Evolutionary conservation across 92 coral and sea anemone species (phyloP).

Genomic region (Desmophyllum pertusum): DNA sequence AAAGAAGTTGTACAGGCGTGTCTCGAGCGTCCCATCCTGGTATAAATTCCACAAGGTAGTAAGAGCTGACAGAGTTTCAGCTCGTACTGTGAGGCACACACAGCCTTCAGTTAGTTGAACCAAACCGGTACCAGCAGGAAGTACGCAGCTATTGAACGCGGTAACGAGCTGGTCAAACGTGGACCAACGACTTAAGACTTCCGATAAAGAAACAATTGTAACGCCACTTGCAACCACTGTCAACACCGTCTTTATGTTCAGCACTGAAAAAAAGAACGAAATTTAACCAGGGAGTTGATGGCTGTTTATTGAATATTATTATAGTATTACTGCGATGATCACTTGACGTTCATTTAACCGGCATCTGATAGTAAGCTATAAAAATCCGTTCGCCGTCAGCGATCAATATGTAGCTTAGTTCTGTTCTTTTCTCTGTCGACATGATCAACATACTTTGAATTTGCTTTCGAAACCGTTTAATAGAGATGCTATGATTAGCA

Average conservation of each 20-base stretch:
- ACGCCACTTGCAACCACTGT: conserved; percentile 3
- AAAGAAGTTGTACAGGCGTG: conserved; percentile 12
- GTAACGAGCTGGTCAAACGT: conserved; percentile 18
- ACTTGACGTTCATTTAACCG: too few species aligned
- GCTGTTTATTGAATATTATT: too few species aligned
- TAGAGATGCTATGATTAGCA: too few species aligned
- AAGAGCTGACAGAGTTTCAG: conserved; percentile 30
- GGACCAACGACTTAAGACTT: conserved; percentile 16
- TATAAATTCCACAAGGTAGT: conserved; percentile 20
- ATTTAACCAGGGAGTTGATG: too few species aligned
- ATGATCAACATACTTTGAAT: too few species aligned
- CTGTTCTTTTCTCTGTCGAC: too few species aligned
- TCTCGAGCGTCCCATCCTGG: conserved; percentile 28
- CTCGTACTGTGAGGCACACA: conserved; percentile 30
- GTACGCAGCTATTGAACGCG: conserved; percentile 21
- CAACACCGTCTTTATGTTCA: conserved; percentile 20
- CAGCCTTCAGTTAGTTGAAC: conserved; percentile 15
- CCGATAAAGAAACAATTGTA: not conserved
- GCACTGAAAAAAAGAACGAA: not conserved
- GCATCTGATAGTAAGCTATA: too few species aligned
- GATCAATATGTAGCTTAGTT: too few species aligned
- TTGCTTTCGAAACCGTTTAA: too few species aligned
- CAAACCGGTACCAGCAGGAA: conserved; percentile 28
- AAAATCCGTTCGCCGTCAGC: too few species aligned
- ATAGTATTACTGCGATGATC: too few species aligned